Conservation (phyloP, 2,113 vertebrate genomes). For the Dolichotis patagonum region DNA sequence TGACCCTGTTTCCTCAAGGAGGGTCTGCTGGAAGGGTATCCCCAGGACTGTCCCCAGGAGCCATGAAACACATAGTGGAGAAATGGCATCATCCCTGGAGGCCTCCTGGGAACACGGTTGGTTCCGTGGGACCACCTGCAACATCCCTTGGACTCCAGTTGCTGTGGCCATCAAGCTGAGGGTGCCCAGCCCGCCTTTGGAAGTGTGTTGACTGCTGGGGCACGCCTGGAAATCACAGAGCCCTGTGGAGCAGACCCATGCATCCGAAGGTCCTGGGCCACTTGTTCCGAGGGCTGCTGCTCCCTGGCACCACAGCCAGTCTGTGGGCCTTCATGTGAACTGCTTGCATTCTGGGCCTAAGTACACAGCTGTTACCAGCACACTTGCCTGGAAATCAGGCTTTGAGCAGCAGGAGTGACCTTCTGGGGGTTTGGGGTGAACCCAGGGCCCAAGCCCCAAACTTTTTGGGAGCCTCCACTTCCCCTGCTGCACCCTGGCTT, state of each 20-base stretch:
- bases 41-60: fast-evolving
- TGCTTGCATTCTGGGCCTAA: not conserved
- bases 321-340: not conserved
- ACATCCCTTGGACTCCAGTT: not conserved
- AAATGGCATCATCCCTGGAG: not conserved
- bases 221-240: too few species aligned
- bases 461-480: not conserved
- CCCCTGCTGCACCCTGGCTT: not conserved
- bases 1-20: not conserved
- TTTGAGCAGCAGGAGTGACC: not conserved
- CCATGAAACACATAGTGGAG: not conserved
- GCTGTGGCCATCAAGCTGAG: not conserved
- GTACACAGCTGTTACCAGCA: not conserved
- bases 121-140: not conserved
- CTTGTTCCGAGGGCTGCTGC: fast-evolving
- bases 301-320: fast-evolving
- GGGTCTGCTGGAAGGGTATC: not conserved
- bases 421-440: not conserved
- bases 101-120: not conserved
- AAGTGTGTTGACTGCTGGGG: not conserved
- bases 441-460: not conserved
- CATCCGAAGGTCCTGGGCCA: not conserved
- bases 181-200: not conserved
- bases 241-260: not conserved
- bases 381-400: too few species aligned